phyloP scores from a whole-genome alignment of 1,140 invertebrate species.

The Drosophila malerkotliana region DNA sequence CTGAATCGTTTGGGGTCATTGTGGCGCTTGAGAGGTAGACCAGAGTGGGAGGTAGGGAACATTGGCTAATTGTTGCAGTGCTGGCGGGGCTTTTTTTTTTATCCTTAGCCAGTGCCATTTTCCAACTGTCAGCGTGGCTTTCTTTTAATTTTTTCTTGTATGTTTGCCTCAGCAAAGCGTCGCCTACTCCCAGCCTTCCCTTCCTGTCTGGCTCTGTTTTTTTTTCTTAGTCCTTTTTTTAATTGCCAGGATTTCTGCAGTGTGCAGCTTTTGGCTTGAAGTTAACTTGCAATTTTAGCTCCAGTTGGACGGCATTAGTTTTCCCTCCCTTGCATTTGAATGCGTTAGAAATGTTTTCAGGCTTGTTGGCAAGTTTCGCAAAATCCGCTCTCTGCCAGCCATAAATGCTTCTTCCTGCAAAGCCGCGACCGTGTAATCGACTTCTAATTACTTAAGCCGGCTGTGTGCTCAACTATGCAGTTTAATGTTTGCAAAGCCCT shows the following conservation, averaged over 20 bases:
- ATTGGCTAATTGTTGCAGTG: constrained; percentile 68
- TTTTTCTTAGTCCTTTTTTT: constrained; percentile 51
- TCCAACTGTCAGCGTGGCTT: constrained; percentile 62
- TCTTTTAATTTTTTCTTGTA: constrained; percentile 32
- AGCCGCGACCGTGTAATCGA: constrained; percentile 49
- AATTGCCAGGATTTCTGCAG: constrained; percentile 69
- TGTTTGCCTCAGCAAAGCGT: constrained; percentile 21
- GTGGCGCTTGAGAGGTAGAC: not conserved
- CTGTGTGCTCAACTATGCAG: constrained; percentile 51
- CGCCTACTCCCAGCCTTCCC: constrained; percentile 1
- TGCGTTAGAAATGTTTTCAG: constrained; percentile 64
- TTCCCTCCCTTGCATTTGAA: constrained; percentile 61
- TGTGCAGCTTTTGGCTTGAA: constrained; percentile 58
- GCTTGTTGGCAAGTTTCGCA: constrained; percentile 59
- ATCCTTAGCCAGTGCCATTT: constrained; percentile 32
- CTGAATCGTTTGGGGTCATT: constrained; percentile 24
- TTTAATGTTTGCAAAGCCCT: constrained; percentile 47
- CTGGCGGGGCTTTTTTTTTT: constrained; percentile 46
- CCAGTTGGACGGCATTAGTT: constrained; percentile 45
- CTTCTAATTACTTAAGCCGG: constrained; percentile 74
- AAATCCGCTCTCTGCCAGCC: constrained; percentile 22
- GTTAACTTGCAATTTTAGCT: constrained; percentile 53
- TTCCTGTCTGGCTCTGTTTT: constrained; percentile 5
- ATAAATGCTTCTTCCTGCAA: constrained; percentile 22
- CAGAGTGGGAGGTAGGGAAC: not conserved